Percentiles rank a stretch among this genome's conserved stretches.
phyloP scores from a whole-genome alignment of 2,797 vertebrate species.

The Lophius americanus region DNA sequence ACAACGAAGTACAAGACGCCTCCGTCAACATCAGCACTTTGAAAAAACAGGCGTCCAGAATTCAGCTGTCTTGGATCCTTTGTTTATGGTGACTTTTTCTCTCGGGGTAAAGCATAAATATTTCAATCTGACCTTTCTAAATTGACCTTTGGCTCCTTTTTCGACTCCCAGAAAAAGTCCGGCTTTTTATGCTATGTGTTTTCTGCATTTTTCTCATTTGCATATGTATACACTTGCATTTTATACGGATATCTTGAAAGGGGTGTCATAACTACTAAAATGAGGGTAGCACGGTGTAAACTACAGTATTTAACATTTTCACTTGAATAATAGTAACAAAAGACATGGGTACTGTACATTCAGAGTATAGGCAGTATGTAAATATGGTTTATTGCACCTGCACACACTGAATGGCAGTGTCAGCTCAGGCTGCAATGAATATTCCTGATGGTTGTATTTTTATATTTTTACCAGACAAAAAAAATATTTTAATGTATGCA shows the following conservation, averaged over 20 bases:
- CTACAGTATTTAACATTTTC: no score
- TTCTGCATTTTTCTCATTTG: no score
- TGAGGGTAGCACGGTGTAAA: not conserved
- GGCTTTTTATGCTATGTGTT: no score
- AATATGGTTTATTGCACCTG: conserved; percentile 22
- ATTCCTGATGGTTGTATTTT: not conserved
- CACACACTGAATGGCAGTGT: conserved; percentile 29
- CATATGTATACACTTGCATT: not conserved
- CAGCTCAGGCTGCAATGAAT: not conserved
- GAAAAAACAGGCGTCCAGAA: conserved; percentile 7
- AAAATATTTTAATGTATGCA: not conserved
- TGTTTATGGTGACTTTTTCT: conserved; percentile 5
- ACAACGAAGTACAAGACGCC: conserved; percentile 66
- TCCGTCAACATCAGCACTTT: conserved; percentile 22
- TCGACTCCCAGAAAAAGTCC: not conserved
- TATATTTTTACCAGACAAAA: not conserved
- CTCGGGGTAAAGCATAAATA: conserved; percentile 30
- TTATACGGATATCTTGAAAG: not conserved
- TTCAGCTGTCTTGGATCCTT: not conserved
- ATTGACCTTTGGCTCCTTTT: conserved; percentile 14
- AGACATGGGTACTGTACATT: not conserved
- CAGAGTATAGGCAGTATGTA: not conserved
- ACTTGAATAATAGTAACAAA: not conserved
- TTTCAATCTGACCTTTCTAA: not conserved
- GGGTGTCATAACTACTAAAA: not conserved